A percentile compares a stretch with the other conserved stretches of the same genome.
Conservation (phyloP, 2,113 vertebrate genomes). For the Callospermophilus lateralis region DNA sequence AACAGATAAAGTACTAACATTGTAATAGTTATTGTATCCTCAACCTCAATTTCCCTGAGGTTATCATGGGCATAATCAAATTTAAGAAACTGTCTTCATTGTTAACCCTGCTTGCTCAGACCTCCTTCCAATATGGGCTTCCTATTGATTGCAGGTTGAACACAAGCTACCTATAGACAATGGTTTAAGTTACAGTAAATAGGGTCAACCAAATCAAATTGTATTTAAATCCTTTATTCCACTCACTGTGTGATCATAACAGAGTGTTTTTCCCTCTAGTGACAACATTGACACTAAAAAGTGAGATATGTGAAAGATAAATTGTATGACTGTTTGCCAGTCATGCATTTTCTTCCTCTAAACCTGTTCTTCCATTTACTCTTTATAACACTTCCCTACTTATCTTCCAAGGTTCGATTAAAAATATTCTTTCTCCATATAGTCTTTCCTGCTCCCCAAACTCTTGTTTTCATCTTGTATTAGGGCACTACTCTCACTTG, state of each 20-base stretch:
- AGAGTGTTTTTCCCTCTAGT: background rate
- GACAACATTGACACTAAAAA: background rate
- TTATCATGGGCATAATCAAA: no score
- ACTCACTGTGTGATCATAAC: background rate
- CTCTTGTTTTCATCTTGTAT: background rate
- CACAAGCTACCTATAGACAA: no score
- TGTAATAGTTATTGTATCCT: background rate
- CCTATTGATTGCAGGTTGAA: no score
- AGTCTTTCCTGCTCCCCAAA: background rate
- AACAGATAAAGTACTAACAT: background rate
- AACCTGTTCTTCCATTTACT: background rate
- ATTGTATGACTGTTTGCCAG: background rate
- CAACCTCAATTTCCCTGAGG: background rate
- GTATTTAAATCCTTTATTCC: background rate
- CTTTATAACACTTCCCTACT: background rate
- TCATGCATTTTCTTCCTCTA: background rate
- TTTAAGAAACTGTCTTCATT: no score
- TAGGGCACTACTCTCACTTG: background rate
- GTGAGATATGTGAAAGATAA: no score
- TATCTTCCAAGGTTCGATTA: background rate
- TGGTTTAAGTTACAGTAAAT: no score
- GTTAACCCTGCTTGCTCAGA: no score
- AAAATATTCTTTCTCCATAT: background rate
- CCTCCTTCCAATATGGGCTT: no score
- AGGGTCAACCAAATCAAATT: background rate